phyloP scores from a whole-genome alignment of 2,797 vertebrate species.

The Todus mexicanus region DNA sequence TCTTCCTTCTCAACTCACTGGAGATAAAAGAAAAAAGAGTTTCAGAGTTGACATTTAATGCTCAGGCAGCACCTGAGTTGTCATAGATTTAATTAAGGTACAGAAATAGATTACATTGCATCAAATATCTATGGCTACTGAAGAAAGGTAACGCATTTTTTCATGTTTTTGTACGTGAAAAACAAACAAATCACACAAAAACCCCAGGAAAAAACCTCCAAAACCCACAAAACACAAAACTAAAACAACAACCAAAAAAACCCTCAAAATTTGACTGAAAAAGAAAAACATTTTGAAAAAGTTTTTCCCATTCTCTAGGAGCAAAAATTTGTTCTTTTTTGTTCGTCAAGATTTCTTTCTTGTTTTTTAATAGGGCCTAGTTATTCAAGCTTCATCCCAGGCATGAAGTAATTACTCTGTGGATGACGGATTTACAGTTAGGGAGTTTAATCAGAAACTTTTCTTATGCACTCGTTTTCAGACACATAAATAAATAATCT shows the following conservation, averaged over 20 bases:
- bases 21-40: not conserved
- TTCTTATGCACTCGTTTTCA: not conserved
- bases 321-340: not conserved
- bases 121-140: not conserved
- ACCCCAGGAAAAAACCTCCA: too few species aligned
- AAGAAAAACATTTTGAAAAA: not conserved
- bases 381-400: not conserved
- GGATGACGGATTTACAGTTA: not conserved
- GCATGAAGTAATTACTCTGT: not conserved
- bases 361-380: not conserved
- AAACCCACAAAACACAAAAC: too few species aligned
- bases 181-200: too few species aligned
- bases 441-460: not conserved
- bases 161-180: not conserved
- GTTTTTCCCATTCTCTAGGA: not conserved
- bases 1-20: not conserved
- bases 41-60: not conserved
- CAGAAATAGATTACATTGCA: not conserved
- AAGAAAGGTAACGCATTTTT: not conserved
- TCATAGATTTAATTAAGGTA: not conserved
- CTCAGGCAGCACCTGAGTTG: not conserved
- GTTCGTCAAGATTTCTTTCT: not conserved
- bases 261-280: not conserved
- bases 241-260: too few species aligned
- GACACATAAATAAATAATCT: slow-evolving; percentile 39